These are phyloP conservation scores for Limnephilus marmoratus DNA, from an alignment of 2,888 invertebrate species.

Conservation along the genomic window DNA sequence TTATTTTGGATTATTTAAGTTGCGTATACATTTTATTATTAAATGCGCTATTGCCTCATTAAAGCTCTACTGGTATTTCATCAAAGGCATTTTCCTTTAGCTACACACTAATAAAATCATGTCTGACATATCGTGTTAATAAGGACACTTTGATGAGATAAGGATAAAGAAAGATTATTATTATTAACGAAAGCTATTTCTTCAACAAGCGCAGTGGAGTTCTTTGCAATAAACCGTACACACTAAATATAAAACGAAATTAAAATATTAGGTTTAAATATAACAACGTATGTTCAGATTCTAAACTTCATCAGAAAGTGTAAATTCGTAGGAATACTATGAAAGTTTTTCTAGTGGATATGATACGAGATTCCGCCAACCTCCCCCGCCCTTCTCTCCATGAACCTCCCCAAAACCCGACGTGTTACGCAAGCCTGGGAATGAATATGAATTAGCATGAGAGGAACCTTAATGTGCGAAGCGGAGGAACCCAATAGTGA, in stretches of 20 bases:
- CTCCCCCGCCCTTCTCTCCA: not conserved
- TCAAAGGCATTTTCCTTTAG: too few relatives aligned
- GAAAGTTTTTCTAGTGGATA: not conserved
- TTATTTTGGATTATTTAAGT: too few relatives aligned
- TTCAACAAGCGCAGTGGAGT: not conserved
- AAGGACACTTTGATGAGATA: too few relatives aligned
- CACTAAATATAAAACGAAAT: not conserved
- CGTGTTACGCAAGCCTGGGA: not conserved
- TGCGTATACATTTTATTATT: too few relatives aligned
- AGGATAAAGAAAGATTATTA: too few relatives aligned
- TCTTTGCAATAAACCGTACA: not conserved
- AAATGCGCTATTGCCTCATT: too few relatives aligned
- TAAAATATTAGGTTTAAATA: not conserved
- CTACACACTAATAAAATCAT: too few relatives aligned
- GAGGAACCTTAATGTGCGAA: constrained; percentile 2
- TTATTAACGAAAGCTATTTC: too few relatives aligned
- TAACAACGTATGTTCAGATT: not conserved
- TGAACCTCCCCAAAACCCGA: not conserved
- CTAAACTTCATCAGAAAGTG: not conserved
- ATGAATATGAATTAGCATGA: not conserved
- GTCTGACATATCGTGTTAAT: too few relatives aligned
- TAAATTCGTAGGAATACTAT: not conserved
- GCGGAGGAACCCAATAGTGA: not conserved
- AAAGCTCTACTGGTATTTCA: too few relatives aligned
- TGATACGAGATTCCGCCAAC: not conserved